Percentiles rank a stretch among this genome's conserved stretches.
Evolutionary conservation across 2,113 vertebrate genomes (phyloP).

Genomic region (Microcebus murinus): DNA sequence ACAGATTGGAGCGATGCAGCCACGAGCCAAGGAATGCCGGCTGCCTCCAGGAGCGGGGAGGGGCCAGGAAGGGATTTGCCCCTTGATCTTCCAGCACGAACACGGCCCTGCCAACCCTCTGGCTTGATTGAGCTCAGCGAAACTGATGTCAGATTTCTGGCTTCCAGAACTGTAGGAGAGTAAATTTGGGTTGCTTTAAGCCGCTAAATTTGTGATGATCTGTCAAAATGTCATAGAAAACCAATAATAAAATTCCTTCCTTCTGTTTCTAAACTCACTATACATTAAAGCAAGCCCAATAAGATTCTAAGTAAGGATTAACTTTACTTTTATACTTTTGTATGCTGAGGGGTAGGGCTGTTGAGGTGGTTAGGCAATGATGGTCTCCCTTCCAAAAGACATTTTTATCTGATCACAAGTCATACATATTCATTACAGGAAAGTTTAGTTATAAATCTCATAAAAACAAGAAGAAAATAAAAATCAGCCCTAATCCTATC

Average conservation of each 20-base stretch:
- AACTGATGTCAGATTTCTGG: neutral
- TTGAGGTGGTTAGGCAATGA: neutral
- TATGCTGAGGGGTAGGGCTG: neutral
- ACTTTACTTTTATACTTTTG: no score
- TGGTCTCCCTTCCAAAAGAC: neutral
- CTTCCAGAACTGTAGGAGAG: neutral
- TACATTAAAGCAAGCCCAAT: neutral
- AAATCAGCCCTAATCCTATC: neutral
- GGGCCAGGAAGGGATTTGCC: neutral
- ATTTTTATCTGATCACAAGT: neutral
- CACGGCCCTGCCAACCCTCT: rapidly evolving
- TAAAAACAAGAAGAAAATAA: neutral
- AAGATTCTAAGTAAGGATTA: neutral
- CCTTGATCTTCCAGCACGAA: neutral
- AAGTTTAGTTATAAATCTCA: neutral
- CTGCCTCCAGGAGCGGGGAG: neutral
- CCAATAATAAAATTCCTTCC: neutral
- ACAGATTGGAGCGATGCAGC: rapidly evolving
- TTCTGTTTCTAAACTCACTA: neutral
- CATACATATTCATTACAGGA: neutral
- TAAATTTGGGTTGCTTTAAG: neutral
- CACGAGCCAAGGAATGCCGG: neutral
- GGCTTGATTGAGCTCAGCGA: neutral
- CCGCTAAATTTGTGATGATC: neutral
- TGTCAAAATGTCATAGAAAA: neutral